A percentile compares a stretch with the other conserved stretches of the same genome.
Conservation (phyloP, 2,113 vertebrate genomes). For the Nerophis ophidion region DNA sequence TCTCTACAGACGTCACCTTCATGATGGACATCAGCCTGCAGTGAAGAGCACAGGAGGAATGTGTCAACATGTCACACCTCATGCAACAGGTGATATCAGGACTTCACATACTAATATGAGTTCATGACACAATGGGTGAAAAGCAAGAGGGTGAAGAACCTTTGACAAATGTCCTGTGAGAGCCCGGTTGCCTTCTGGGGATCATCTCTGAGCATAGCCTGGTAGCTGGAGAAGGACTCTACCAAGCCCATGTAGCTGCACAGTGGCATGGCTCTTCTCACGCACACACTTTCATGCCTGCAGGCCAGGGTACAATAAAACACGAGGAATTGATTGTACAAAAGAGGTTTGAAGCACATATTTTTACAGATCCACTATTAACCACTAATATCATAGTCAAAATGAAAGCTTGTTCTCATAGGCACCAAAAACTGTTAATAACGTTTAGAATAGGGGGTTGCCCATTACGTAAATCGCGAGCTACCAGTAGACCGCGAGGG, state of each 20-base stretch:
- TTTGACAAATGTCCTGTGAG: constrained; percentile 65
- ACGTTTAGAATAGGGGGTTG: too few species aligned
- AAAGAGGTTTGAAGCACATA: too few species aligned
- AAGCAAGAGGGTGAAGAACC: constrained; percentile 48
- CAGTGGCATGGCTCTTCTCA: constrained; percentile 50
- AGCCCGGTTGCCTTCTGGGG: constrained; percentile 65
- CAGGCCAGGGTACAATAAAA: neutral
- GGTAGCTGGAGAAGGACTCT: constrained; percentile 74
- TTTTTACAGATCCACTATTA: too few species aligned
- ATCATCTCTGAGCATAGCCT: constrained; percentile 60
- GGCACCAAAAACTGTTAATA: too few species aligned
- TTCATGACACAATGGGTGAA: neutral
- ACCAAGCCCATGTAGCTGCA: constrained; percentile 69
- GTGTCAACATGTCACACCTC: too few species aligned
- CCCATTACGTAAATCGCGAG: too few species aligned
- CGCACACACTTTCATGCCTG: constrained; percentile 49
- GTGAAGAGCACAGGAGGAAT: neutral
- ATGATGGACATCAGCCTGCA: constrained; percentile 61
- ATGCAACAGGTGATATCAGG: too few species aligned
- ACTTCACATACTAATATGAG: too few species aligned
- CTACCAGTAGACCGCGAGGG: too few species aligned
- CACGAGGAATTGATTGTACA: neutral
- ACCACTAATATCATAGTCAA: too few species aligned
- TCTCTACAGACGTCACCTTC: constrained; percentile 55
- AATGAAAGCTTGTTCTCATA: too few species aligned